Base-by-base conservation (phyloP, 1,140 invertebrate genomes). In the Caenorhabditis inopinata region DNA sequence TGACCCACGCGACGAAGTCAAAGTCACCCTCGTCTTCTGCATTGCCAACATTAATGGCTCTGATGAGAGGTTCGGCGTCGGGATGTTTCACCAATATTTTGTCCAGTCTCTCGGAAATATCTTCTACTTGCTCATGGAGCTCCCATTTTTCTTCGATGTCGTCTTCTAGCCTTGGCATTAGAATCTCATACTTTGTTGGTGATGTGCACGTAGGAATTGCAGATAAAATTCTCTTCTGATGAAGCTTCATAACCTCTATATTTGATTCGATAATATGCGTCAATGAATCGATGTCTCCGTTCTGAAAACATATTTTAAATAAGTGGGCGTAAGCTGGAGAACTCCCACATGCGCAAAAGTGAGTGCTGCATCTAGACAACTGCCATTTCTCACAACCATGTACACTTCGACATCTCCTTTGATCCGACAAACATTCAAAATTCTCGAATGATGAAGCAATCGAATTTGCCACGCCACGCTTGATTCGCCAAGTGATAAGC, bases 381-480 rank as follows among this genome's bases (percentile, higher is more conserved):
- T 42, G 0, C 53, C 49, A 21, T 42, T 51, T 46, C 25, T 78
- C 11, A 23, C 12, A 1, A 62, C 27, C 53, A 62, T 35, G 68
- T 42, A 62, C 0, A 29, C 11, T 0, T 62, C 32, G 16, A 42
- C 38, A 18, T 58, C 49, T 42, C 45, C 42, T 58, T 14, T 62
- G 7, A 58, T 29, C 27, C 35, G 7, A 53, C 76, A 78, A 38
- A 62, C 38, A 35, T 78, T 18, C 32, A 68, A 21, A 4, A 68
- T 68, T 68, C 58, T 42, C 58, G 16, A 38, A 18, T 68, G 58
- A 68, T 68, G 58, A 1, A 68, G n/a, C n/a, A 68, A 9, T 9
- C 58, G 58, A 12, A 68, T 68, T 42, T 68, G 18, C 58, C 58
- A 68, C 4, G 58, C 38, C n/a, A 68, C 58, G 38, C 58, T 68